A percentile compares a stretch with the other conserved stretches of the same genome.
These are phyloP conservation scores for Telmatochromis brachygnathus DNA, from an alignment of 2,113 vertebrate species.

Conservation along the genomic window DNA sequence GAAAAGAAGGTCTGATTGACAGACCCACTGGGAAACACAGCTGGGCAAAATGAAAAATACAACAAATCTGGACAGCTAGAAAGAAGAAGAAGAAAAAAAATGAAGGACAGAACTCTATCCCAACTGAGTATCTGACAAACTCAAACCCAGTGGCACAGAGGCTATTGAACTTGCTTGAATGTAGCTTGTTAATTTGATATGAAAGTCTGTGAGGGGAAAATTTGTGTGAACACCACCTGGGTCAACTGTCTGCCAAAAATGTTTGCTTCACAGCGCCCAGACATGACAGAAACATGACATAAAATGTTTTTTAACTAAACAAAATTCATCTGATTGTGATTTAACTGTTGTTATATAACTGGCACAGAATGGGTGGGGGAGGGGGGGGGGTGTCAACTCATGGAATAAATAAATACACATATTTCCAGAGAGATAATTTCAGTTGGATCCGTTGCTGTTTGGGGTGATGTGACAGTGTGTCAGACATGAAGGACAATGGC, in stretches of 20 bases:
- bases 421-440: not conserved
- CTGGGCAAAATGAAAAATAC: not conserved
- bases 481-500: not conserved
- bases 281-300: not conserved
- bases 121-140: not conserved
- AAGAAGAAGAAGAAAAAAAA: not conserved
- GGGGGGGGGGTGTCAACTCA: accelerated
- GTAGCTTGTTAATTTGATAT: not conserved
- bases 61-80: not conserved
- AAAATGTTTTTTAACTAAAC: not conserved
- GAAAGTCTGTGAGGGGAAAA: not conserved
- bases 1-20: not conserved
- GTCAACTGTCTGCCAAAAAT: not conserved
- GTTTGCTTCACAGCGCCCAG: not conserved
- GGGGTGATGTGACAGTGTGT: not conserved
- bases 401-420: not conserved
- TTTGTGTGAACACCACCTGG: not conserved
- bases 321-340: not conserved
- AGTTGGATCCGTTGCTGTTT: not conserved
- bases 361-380: not conserved
- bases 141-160: not conserved
- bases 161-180: not conserved
- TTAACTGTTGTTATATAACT: not conserved
- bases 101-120: not conserved
- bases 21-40: not conserved